Evolutionary conservation across 2,113 vertebrate species (phyloP).

Genomic region (Forbesichthys agassizii): DNA sequence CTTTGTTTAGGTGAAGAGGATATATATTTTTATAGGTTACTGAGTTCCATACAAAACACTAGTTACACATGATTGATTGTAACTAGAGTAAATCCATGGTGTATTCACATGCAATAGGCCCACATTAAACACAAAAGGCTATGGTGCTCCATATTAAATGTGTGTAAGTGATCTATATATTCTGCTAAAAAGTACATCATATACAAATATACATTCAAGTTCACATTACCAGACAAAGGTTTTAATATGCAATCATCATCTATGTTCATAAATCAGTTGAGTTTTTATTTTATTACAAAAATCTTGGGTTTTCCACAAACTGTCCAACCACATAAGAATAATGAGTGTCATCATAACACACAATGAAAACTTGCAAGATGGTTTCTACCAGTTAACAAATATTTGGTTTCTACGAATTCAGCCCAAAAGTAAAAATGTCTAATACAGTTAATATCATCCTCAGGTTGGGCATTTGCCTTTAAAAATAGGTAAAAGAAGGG

Average conservation of each 20-base stretch:
- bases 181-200: background rate
- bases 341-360: background rate
- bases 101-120: background rate
- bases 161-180: background rate
- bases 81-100: background rate
- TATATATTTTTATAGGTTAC: conserved; percentile 18
- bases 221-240: conserved; percentile 4
- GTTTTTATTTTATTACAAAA: conserved; percentile 11
- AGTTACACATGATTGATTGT: background rate
- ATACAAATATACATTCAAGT: background rate
- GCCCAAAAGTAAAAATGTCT: too few species aligned
- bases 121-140: background rate
- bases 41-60: conserved; percentile 10
- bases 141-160: background rate
- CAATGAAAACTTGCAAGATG: too few species aligned
- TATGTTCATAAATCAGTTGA: conserved; percentile 42
- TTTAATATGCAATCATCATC: conserved; percentile 30
- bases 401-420: too few species aligned
- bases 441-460: too few species aligned
- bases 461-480: too few species aligned
- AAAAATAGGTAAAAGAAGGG: background rate
- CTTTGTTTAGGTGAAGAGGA: conserved; percentile 18
- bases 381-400: too few species aligned
- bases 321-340: conserved; percentile 1
- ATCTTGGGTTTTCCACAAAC: conserved; percentile 2